Evolutionary conservation across 1,140 invertebrate species (phyloP).

Genomic region (Drosophila sulfurigaster): DNA sequence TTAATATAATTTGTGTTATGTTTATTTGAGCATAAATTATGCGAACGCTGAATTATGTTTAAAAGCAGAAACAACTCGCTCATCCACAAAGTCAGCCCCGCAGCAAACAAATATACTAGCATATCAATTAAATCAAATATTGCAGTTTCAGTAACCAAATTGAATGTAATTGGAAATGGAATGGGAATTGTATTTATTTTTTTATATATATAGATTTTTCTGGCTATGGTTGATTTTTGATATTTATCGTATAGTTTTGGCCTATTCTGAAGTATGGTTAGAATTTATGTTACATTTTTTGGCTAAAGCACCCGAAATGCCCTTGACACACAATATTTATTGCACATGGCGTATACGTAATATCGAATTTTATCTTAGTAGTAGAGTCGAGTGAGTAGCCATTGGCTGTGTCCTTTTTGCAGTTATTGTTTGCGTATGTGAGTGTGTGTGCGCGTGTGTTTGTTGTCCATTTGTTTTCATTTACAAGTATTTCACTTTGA

Average conservation of each 20-base stretch:
- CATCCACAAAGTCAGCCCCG: background rate
- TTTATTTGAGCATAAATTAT: slow-evolving; percentile 78
- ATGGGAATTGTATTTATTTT: slow-evolving; percentile 8
- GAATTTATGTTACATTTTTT: slow-evolving; percentile 53
- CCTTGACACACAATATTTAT: slow-evolving; percentile 77
- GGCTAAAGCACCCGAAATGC: slow-evolving; percentile 54
- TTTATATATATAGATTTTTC: background rate
- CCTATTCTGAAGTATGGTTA: slow-evolving; percentile 28
- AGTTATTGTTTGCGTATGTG: slow-evolving; percentile 56
- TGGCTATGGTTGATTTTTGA: slow-evolving; percentile 51
- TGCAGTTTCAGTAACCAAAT: slow-evolving; percentile 38
- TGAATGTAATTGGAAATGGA: slow-evolving; percentile 50
- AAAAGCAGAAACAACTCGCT: slow-evolving; percentile 19
- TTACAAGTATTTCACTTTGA: slow-evolving; percentile 82
- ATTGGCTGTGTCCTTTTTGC: slow-evolving; percentile 32
- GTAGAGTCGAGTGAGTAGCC: slow-evolving; percentile 21
- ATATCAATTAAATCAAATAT: slow-evolving; percentile 70
- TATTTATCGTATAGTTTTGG: slow-evolving; percentile 59
- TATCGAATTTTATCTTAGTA: slow-evolving; percentile 59
- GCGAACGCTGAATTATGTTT: slow-evolving; percentile 12
- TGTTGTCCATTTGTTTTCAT: slow-evolving; percentile 80
- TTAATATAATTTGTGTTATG: slow-evolving; percentile 68
- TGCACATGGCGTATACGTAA: slow-evolving; percentile 72
- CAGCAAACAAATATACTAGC: slow-evolving; percentile 18
- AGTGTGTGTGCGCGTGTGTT: slow-evolving; percentile 35